A percentile compares a stretch with the other conserved stretches of the same genome.
These are phyloP conservation scores for Ectobius pallidus DNA, from an alignment of 2,888 invertebrate species.

Conservation along the genomic window DNA sequence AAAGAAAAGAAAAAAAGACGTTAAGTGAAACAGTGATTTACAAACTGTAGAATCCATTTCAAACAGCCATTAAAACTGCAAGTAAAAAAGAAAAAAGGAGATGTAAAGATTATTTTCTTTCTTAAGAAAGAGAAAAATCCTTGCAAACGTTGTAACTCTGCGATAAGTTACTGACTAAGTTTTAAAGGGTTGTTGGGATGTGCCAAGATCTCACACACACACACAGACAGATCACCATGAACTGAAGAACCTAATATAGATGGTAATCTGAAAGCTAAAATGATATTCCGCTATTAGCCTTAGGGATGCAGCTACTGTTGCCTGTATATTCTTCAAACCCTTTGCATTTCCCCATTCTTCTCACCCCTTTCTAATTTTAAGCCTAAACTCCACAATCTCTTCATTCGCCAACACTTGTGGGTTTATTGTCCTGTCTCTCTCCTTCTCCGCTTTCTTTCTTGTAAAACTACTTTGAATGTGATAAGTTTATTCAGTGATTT, in stretches of 20 bases:
- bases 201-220: neutral
- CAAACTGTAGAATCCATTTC: too few species aligned
- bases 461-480: neutral
- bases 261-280: slow-evolving; percentile 25
- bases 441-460: neutral
- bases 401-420: neutral
- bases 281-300: slow-evolving; percentile 22
- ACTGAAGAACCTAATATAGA: slow-evolving; percentile 20
- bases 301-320: neutral
- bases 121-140: too few species aligned
- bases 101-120: too few species aligned
- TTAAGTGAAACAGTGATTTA: neutral
- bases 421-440: neutral
- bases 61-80: too few species aligned
- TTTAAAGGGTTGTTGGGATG: too few species aligned
- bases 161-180: too few species aligned
- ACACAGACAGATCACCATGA: neutral
- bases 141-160: too few species aligned
- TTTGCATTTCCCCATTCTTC: neutral
- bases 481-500: slow-evolving; percentile 8
- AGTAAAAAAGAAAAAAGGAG: too few species aligned
- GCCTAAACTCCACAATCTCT: neutral
- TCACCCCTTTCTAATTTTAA: neutral
- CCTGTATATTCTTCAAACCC: neutral
- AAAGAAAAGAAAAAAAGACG: neutral